A percentile compares a stretch with the other conserved stretches of the same genome.
These are phyloP conservation scores for Burhinus bistriatus DNA, from an alignment of 2,113 vertebrate genomes.

Conservation along the genomic window DNA sequence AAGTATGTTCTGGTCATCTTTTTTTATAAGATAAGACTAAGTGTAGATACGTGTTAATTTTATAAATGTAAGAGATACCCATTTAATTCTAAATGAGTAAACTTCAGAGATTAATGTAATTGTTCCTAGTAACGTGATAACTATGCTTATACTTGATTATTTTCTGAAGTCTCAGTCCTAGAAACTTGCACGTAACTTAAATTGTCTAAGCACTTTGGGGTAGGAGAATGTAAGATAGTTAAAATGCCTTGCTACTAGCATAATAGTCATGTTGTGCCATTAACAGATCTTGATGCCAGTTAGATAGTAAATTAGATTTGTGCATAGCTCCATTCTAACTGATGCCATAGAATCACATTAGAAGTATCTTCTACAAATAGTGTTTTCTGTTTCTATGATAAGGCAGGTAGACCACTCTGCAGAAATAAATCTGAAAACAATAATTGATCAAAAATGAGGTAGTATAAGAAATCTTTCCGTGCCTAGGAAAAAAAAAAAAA, in stretches of 20 bases:
- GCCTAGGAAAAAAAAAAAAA: background rate
- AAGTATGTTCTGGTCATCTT: background rate
- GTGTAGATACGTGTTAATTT: background rate
- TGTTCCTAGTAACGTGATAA: background rate
- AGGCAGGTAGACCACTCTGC: background rate
- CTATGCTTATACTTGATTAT: background rate
- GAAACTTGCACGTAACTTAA: background rate
- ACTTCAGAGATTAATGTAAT: background rate
- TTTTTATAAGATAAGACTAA: no score
- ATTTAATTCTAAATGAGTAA: background rate
- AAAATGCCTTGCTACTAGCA: background rate
- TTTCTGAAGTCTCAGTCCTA: background rate
- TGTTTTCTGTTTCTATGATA: background rate
- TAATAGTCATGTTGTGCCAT: background rate
- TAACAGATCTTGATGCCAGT: background rate
- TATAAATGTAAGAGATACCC: background rate
- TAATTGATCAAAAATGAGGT: background rate
- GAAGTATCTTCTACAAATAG: background rate
- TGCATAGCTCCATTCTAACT: background rate
- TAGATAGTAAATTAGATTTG: background rate
- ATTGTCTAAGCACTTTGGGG: background rate
- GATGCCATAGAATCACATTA: background rate
- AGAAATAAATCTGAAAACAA: background rate
- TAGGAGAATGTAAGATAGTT: background rate
- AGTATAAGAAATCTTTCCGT: background rate